Conservation (phyloP, 2,113 vertebrate species). For the Salvelinus namaycush region DNA sequence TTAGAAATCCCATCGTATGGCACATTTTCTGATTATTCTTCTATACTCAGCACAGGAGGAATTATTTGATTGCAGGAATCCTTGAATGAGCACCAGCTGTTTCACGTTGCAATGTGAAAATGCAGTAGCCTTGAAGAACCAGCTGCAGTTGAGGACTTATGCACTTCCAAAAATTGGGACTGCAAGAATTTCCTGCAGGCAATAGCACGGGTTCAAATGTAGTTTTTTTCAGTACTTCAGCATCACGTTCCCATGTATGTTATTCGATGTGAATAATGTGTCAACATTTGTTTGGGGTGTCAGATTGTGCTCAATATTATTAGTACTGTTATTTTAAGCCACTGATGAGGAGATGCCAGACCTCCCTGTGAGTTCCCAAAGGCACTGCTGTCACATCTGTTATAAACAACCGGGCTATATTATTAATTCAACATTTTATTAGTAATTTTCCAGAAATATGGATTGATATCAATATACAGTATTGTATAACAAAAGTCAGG, state of each 20-base stretch:
- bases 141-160: constrained; percentile 69
- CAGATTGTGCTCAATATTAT: background rate
- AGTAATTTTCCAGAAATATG: too few relatives aligned
- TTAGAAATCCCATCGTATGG: background rate
- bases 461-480: too few relatives aligned
- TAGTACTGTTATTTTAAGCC: constrained; percentile 54
- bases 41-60: constrained; percentile 2
- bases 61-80: constrained; percentile 9
- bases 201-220: constrained; percentile 44
- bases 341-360: constrained; percentile 35
- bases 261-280: background rate
- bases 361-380: constrained; percentile 47
- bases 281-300: background rate
- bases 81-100: constrained; percentile 35
- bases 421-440: constrained; percentile 47
- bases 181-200: constrained; percentile 49
- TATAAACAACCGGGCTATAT: constrained; percentile 40
- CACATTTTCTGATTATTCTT: background rate
- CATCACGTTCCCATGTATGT: background rate
- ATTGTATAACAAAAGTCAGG: too few relatives aligned
- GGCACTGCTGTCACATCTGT: constrained; percentile 60
- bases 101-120: constrained; percentile 23
- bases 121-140: constrained; percentile 45
- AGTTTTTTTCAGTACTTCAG: background rate
- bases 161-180: constrained; percentile 54